phyloP scores from a whole-genome alignment of 92 coral and sea anemone species.

The Virgularia gustaviana region DNA sequence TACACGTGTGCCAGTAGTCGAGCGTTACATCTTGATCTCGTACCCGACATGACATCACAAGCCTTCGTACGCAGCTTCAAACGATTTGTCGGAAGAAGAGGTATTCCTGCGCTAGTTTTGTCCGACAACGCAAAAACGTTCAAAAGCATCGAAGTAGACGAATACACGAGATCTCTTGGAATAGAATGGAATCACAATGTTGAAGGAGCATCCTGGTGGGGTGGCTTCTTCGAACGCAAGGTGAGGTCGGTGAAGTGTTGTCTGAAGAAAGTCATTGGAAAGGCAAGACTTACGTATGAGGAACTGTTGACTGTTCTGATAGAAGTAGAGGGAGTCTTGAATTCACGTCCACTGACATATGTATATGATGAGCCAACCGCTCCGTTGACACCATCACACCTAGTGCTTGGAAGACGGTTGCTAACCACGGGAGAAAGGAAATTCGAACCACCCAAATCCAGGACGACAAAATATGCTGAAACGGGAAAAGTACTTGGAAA shows the following conservation, averaged over 20 bases:
- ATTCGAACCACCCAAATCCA: too few relatives aligned
- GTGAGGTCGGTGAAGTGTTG: conserved; percentile 19
- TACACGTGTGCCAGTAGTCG: conserved; percentile 21
- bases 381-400: conserved; percentile 46
- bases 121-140: conserved; percentile 61
- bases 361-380: conserved; percentile 28
- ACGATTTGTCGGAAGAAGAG: conserved; percentile 47
- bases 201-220: conserved; percentile 35
- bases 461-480: not conserved
- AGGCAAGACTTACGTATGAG: conserved; percentile 32
- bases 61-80: conserved; percentile 50
- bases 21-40: conserved; percentile 52
- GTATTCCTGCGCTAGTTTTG: conserved; percentile 38
- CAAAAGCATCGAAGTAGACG: conserved; percentile 22
- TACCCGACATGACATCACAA: conserved; percentile 40
- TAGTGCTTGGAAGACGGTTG: conserved; percentile 18
- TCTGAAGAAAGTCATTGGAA: conserved; percentile 37
- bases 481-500: conserved; percentile 17
- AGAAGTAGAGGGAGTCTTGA: conserved; percentile 43
- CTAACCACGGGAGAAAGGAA: too few relatives aligned
- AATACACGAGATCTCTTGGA: conserved; percentile 24
- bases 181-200: conserved; percentile 50
- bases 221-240: conserved; percentile 11
- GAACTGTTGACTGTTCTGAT: conserved; percentile 31
- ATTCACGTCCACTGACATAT: conserved; percentile 41